phyloP scores from a whole-genome alignment of 2,113 vertebrate species.

The Lethenteron reissneri region DNA sequence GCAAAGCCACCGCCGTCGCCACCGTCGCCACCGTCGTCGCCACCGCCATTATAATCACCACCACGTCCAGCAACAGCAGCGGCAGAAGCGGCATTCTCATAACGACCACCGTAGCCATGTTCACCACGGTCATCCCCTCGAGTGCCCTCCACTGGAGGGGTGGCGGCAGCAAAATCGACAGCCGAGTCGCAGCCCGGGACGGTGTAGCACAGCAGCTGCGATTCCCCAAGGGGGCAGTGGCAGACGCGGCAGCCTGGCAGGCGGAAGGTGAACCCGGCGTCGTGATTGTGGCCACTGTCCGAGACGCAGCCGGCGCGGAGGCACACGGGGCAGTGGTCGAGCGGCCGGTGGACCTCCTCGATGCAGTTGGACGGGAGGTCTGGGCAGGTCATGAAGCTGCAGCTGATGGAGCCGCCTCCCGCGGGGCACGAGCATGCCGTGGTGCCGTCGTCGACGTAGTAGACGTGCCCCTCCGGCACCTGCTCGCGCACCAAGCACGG shows the following conservation, averaged over 20 bases:
- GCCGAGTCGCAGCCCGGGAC: conserved; percentile 33
- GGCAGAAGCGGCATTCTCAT: too few species aligned
- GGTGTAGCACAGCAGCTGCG: conserved; percentile 57
- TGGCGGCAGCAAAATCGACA: rapidly evolving
- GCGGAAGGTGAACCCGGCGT: conserved; percentile 56
- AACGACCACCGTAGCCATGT: too few species aligned
- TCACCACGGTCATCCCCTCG: too few species aligned
- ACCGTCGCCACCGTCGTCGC: too few species aligned
- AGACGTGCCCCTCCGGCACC: conserved; percentile 63
- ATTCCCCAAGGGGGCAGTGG: conserved; percentile 54
- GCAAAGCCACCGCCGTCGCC: too few species aligned
- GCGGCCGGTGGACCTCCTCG: conserved; percentile 29
- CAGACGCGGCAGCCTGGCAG: conserved; percentile 53
- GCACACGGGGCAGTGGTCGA: conserved; percentile 56
- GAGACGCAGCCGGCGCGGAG: conserved; percentile 50
- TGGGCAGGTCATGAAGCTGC: conserved; percentile 72
- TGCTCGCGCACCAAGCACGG: conserved; percentile 14
- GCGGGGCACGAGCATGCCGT: conserved; percentile 67
- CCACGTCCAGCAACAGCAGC: too few species aligned
- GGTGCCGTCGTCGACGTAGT: conserved; percentile 84
- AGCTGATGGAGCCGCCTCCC: conserved; percentile 68
- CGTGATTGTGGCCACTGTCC: conserved; percentile 35
- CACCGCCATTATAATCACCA: too few species aligned
- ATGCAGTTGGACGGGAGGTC: conserved; percentile 72
- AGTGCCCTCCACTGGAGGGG: too few species aligned